Evolutionary conservation across 2,888 invertebrate genomes (phyloP).

Genomic region (Caenorhabditis zanzibari): DNA sequence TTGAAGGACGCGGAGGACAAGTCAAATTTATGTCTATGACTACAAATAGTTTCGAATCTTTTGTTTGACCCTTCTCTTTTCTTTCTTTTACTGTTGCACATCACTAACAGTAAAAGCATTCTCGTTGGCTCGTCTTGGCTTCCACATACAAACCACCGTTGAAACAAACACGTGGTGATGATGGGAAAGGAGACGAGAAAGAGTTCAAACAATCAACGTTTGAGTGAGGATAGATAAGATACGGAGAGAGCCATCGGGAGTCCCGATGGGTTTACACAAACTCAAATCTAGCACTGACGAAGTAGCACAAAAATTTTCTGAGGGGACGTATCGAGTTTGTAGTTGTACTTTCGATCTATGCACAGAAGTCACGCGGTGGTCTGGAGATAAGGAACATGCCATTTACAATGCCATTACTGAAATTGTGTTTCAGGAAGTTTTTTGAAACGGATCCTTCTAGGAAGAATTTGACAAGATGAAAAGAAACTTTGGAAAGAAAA

Average conservation of each 20-base stretch:
- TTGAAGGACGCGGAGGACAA: constrained; percentile 9
- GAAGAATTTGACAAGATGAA: background rate
- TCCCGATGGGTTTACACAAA: constrained; percentile 55
- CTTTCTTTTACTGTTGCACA: constrained; percentile 19
- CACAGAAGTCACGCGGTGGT: constrained; percentile 7
- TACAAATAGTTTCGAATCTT: constrained; percentile 13
- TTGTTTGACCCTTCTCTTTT: constrained; percentile 9
- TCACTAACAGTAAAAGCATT: no score
- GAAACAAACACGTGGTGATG: constrained; percentile 56
- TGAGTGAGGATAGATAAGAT: constrained; percentile 29
- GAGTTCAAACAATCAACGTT: constrained; percentile 58
- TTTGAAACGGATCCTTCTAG: no score
- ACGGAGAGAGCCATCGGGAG: constrained; percentile 8
- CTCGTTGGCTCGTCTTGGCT: background rate
- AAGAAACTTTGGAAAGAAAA: background rate
- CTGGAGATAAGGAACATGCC: constrained; percentile 27
- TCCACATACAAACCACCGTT: constrained; percentile 27
- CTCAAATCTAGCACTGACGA: constrained; percentile 25
- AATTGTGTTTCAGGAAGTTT: no score
- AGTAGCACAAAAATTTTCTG: constrained; percentile 19
- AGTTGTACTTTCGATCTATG: constrained; percentile 28
- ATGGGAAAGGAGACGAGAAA: constrained; percentile 7
- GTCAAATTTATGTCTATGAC: constrained; percentile 27
- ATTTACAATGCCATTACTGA: background rate
- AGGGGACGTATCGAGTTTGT: constrained; percentile 20